Base-by-base conservation (phyloP, 2,888 invertebrate genomes). In the Smittia aterrima region DNA sequence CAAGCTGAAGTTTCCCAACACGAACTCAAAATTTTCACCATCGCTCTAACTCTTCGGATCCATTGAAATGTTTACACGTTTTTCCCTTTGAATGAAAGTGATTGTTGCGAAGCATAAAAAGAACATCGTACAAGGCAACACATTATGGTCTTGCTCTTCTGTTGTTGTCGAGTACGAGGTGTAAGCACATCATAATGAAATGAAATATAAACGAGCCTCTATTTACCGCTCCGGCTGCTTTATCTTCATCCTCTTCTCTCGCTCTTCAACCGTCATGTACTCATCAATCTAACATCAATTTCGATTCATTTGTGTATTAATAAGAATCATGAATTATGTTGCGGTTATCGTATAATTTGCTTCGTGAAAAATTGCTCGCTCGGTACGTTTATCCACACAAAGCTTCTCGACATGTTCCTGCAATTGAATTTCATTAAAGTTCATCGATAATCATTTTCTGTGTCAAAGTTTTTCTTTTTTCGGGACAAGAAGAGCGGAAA, bases 211-310 rank as follows among this genome's bases (percentile, higher is more conserved):
- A 72, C 72, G 72, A 72, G 72, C 22, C 72, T 72, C 54, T 40
- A 72, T 72, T 62, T 72, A 70, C 68, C 41, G 70, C 70, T 70
- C 22, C 70, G 47, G 16, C 38, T 62, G 9, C 58, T 72, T 62
- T 58, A 32, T 22, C n/a, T 58, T 38, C 27, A 25, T 54, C 53
- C 41, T 41, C 32, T 67, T 67, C 24, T 67, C 40, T 24, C 25
- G n/a, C 38, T 67, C 22, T 67, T 67, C 18, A 25, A 20, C 27
- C 54, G 22, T 54, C 53, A 32, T 27, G 27, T 54, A 74, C 64
- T 74, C 74, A 74, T 74, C 74, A 74, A 74, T 74, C 74, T 74
- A 64, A 74, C 74, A 66, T 66, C 74, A 74, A 74, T 74, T 74
- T 64, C 74, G 66, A 74, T 66, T 74, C 74, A 64, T 74, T 41